These are phyloP conservation scores for Heliconius congener DNA, from an alignment of 1,140 invertebrate species.

Conservation along the genomic window DNA sequence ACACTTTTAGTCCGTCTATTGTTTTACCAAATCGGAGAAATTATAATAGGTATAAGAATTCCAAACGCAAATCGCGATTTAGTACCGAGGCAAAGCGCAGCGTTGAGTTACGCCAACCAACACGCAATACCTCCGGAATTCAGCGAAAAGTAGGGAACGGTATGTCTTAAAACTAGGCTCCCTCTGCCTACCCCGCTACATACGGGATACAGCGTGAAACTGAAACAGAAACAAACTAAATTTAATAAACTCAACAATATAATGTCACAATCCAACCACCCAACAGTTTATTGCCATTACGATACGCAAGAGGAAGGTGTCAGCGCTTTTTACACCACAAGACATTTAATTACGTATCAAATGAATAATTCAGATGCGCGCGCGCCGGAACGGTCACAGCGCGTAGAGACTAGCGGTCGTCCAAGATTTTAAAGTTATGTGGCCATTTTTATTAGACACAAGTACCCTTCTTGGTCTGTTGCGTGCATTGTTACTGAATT, in stretches of 20 bases:
- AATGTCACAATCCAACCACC: background rate
- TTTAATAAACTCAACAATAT: background rate
- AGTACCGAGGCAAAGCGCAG: no score
- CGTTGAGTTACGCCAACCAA: no score
- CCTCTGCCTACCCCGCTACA: no score
- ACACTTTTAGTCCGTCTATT: no score
- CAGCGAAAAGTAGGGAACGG: no score
- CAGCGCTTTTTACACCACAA: constrained; percentile 68
- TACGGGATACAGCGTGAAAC: background rate
- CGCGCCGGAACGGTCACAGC: constrained; percentile 66
- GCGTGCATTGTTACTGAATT: constrained; percentile 38
- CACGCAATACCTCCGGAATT: no score
- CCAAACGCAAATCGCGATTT: no score
- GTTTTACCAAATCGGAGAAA: no score
- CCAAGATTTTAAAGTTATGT: constrained; percentile 62
- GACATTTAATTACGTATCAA: constrained; percentile 75
- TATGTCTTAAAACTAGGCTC: no score
- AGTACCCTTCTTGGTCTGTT: constrained; percentile 44
- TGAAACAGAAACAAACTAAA: background rate
- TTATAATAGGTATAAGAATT: no score
- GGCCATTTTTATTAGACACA: constrained; percentile 58
- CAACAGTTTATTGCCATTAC: constrained; percentile 27
- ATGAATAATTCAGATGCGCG: constrained; percentile 70
- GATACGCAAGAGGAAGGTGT: constrained; percentile 70
- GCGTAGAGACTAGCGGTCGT: constrained; percentile 61